These are phyloP conservation scores for Mus spicilegus DNA, from an alignment of 2,113 vertebrate genomes.

Conservation along the genomic window DNA sequence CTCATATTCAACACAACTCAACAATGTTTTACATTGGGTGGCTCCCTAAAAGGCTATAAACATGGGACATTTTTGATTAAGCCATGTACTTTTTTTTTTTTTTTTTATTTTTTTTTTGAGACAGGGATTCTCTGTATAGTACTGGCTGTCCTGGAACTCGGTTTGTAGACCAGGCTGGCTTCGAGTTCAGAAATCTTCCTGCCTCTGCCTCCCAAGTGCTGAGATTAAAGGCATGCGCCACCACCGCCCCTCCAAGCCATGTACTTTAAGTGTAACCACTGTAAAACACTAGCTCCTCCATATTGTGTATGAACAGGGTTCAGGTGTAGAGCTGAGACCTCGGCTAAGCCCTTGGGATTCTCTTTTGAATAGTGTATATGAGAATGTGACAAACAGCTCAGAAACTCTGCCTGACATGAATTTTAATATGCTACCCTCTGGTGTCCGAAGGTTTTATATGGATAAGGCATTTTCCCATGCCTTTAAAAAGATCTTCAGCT, in stretches of 20 bases:
- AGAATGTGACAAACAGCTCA: neutral
- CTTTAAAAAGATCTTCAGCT: slow-evolving; percentile 53
- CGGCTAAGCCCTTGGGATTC: slow-evolving; percentile 69
- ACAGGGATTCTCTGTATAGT: too few relatives aligned
- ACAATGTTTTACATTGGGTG: neutral
- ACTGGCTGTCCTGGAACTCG: too few relatives aligned
- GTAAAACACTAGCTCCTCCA: slow-evolving; percentile 58
- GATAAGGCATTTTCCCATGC: slow-evolving; percentile 70
- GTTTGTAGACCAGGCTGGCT: too few relatives aligned
- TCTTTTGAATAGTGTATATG: slow-evolving; percentile 70
- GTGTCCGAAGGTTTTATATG: slow-evolving; percentile 72
- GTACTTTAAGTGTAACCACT: slow-evolving; percentile 54
- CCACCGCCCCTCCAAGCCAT: neutral
- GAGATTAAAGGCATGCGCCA: too few relatives aligned
- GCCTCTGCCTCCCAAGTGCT: too few relatives aligned
- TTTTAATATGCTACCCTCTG: slow-evolving; percentile 79
- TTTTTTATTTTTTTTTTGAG: too few relatives aligned
- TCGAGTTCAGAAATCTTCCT: too few relatives aligned
- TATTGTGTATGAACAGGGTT: slow-evolving; percentile 58
- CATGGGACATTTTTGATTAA: neutral
- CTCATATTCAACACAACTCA: slow-evolving; percentile 5
- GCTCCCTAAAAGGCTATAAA: slow-evolving; percentile 20
- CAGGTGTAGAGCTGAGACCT: slow-evolving; percentile 67
- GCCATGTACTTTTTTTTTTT: slow-evolving; percentile 1
- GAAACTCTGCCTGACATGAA: slow-evolving; percentile 70